Evolutionary conservation across 2,797 vertebrate genomes (phyloP), one percentile per base, ranked within the genome.

Genomic region (Lateolabrax maculatus): DNA sequence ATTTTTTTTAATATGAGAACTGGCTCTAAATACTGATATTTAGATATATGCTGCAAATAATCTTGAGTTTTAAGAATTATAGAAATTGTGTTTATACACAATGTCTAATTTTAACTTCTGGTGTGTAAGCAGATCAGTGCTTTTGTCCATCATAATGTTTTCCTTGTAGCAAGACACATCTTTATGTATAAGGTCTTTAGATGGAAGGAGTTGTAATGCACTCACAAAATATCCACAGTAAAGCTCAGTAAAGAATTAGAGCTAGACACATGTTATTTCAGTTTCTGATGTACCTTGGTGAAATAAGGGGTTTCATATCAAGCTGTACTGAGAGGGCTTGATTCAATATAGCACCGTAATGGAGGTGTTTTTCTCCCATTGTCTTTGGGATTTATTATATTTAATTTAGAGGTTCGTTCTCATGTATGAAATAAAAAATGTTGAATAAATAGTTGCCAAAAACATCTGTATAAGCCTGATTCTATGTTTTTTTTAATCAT

Each of bases 381-480:
- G 82, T 91, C 84, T 80, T 76, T 88, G 86, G 85, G 87, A 86
- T 90, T 91, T 89, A 88, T 87, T 89, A 76, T 83, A 89, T 91
- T 94, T 88, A 77, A 89, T 94, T 94, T 93, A 92, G 90, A 93
- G 88, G 80, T 88, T 90, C 79, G 79, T 94, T 93, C 84, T 90
- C 84, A 90, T 95, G 92, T 94, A 93, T 92, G 89, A 91, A 91
- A 94, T 93, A 82, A 77, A 84, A 93, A 90, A 85, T 91, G 92
- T 94, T 94, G 88, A 94, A 94, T 94, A 94, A 94, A 94, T 92
- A 94, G 92, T 91, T 94, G 85, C 90, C 83, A 90, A 93, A n/a
- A 93, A 93, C 65, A 80, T 77, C 62, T 85, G 75, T 73, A 64
- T 15, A 74, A 82, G 87, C 72, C 78, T 91, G 80, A 71, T 76